phyloP scores from a whole-genome alignment of 2,113 vertebrate species.

The Bujurquina vittata region DNA sequence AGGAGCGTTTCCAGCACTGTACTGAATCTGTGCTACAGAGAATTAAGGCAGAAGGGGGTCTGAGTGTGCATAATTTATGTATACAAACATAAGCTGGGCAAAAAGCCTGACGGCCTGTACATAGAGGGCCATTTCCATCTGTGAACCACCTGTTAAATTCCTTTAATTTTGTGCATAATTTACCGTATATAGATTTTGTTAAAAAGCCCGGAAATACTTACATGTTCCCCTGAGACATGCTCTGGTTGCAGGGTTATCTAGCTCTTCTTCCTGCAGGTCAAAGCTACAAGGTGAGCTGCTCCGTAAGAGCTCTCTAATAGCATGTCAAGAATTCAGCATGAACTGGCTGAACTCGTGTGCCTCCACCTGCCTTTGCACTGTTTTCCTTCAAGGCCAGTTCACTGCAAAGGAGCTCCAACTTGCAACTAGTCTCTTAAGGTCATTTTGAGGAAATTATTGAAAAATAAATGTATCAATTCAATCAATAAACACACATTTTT shows the following conservation, averaged over 20 bases:
- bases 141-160: too few relatives aligned
- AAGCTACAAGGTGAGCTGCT: constrained; percentile 43
- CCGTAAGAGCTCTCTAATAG: constrained; percentile 19
- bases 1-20: neutral
- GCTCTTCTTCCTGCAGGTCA: constrained; percentile 24
- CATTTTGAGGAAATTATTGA: neutral
- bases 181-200: neutral
- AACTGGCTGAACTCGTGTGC: constrained; percentile 24
- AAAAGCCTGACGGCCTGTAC: too few relatives aligned
- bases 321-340: constrained; percentile 52
- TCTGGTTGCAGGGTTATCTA: constrained; percentile 24
- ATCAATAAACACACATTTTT: neutral
- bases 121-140: neutral
- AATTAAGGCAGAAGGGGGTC: neutral
- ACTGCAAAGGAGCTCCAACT: neutral
- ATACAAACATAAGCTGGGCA: neutral
- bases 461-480: neutral
- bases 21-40: neutral
- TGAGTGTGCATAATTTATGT: neutral
- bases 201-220: constrained; percentile 8
- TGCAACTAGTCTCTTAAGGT: neutral
- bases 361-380: neutral
- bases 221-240: neutral
- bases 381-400: neutral
- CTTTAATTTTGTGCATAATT: neutral